Base-by-base conservation (phyloP, 2,888 invertebrate genomes). In the Anthoptus insignis region DNA sequence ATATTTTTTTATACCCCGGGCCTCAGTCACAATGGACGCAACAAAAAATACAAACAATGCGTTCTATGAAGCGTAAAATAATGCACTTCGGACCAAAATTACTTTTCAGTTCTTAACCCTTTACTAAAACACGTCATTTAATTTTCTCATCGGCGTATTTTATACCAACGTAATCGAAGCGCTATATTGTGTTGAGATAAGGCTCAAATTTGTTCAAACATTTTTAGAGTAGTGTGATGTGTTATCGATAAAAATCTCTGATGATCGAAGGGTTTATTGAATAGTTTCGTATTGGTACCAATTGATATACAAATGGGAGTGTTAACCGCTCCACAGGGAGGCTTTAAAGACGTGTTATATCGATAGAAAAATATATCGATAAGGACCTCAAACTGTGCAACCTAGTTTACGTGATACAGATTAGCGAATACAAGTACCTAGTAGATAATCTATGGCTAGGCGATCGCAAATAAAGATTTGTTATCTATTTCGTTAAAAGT, bases 271-370 rank as follows among this genome's bases (percentile, higher is more conserved):
- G 81, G 81, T 79, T 88, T 89, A 91, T 89, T 89, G 89, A 89
- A 89, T 88, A 89, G 86, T 83, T 79, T 81, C 82, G 83, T 86
- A 88, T 84, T 83, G 84, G 83, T 83, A 34, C 50, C 50, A 83
- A 87, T 81, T 87, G 87, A 86, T 85, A 84, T 81, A 88, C 89
- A 90, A 89, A 89, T 89, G 39, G 87, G 85, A 82, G 81, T 84
- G n/a, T n/a, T 83, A 84, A 87, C 74, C 88, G 84, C 89, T 79
- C 90, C 84, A 82, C 89, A 86, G 90, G 91, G 89, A 81, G 82
- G 84, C 88, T 77, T 58, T 67, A 66, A 79, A 84, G 86, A 80
- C 84, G 77, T 79, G 86, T 75, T 68, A 67, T 66, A 68, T 53
- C 66, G 60, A 64, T 69, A 69, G 72, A 70, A 75, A 68, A 72